These are phyloP conservation scores for Craniophora ligustri DNA, from an alignment of 2,888 invertebrate genomes.

Conservation along the genomic window DNA sequence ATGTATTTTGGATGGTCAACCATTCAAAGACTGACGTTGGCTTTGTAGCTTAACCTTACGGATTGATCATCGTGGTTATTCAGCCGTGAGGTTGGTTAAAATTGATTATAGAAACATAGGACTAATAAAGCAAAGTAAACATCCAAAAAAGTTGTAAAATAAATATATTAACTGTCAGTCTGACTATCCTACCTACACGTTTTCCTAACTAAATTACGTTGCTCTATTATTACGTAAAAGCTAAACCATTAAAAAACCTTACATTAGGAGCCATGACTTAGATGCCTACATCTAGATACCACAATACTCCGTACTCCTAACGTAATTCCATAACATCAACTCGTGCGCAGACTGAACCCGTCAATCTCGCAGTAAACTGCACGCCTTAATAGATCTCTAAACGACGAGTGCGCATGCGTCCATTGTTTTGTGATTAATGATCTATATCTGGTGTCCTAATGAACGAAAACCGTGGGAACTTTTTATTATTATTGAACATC, in stretches of 20 bases:
- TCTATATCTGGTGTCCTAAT: conserved; percentile 36
- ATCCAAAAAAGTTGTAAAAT: no score
- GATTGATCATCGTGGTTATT: no score
- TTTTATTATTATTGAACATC: conserved; percentile 2
- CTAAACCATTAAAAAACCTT: neutral
- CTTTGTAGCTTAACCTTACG: no score
- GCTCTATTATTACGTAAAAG: neutral
- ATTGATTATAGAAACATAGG: no score
- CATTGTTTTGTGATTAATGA: conserved; percentile 65
- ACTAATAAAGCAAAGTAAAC: no score
- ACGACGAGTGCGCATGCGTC: conserved; percentile 52
- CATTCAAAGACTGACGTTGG: no score
- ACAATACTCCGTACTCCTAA: conserved; percentile 28
- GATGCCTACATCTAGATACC: conserved; percentile 8
- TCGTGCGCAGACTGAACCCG: conserved; percentile 45
- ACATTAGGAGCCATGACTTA: conserved; percentile 1
- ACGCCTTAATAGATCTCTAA: conserved; percentile 54
- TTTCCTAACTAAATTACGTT: neutral
- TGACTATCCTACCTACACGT: neutral
- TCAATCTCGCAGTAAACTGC: conserved; percentile 56
- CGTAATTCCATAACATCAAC: conserved; percentile 38
- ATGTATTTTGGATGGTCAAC: no score
- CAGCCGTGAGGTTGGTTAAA: no score
- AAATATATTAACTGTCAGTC: neutral
- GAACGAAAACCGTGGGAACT: conserved; percentile 48